Percentiles rank a stretch among this genome's conserved stretches.
Evolutionary conservation across 2,797 vertebrate genomes (phyloP).

Genomic region (Sebastes elongatus): DNA sequence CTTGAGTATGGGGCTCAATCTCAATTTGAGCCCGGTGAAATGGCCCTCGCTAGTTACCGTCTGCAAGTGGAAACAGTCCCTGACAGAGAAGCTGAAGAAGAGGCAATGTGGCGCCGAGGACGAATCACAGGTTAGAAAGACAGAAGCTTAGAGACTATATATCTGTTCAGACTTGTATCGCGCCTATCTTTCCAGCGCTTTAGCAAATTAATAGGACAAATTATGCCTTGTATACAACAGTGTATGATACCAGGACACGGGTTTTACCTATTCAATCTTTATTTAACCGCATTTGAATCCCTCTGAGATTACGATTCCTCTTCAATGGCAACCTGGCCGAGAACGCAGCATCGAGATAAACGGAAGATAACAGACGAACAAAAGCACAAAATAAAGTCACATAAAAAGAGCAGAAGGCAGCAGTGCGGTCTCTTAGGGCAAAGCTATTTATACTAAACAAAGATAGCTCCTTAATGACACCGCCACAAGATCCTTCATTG

Average conservation of each 20-base stretch:
- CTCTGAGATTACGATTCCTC: background rate
- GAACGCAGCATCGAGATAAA: background rate
- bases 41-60: conserved; percentile 78
- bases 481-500: background rate
- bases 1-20: conserved; percentile 51
- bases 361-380: background rate
- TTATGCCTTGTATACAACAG: background rate
- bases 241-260: background rate
- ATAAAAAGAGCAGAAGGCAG: background rate
- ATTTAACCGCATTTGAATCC: background rate
- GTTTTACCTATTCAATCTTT: background rate
- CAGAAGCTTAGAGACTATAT: background rate
- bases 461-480: background rate
- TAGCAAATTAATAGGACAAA: background rate
- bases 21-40: conserved; percentile 63
- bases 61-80: conserved; percentile 78
- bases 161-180: background rate
- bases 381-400: background rate
- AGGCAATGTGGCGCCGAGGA: conserved; percentile 58
- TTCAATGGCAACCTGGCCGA: background rate
- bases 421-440: background rate
- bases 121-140: conserved; percentile 74
- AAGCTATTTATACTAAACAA: background rate
- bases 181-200: background rate
- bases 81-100: conserved; percentile 79